Conservation (phyloP, 30 jellyfish, hydroid and myxozoan genomes). For the Chironex yamaguchii region DNA sequence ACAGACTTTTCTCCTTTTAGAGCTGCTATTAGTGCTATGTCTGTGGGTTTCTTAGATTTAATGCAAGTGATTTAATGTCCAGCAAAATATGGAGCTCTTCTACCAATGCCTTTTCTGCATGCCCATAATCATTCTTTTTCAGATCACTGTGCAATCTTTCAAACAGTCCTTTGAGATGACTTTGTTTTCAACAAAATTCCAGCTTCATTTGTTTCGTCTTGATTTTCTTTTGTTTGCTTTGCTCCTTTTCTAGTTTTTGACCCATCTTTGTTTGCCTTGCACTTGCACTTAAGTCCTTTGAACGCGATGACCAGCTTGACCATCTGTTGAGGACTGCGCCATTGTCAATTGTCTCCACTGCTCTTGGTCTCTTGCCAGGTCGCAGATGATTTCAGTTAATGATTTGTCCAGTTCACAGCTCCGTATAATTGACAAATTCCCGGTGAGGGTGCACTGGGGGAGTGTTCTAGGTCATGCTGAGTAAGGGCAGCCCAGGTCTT, state of each 20-base stretch:
- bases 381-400: no score
- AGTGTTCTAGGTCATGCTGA: no score
- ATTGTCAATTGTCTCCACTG: no score
- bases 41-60: neutral
- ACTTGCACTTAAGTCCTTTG: no score
- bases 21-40: neutral
- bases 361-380: no score
- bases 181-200: neutral
- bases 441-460: no score
- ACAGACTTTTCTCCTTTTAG: neutral
- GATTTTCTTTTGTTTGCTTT: neutral
- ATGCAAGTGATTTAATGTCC: constrained; percentile 7
- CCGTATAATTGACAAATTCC: no score
- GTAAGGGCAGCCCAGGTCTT: no score
- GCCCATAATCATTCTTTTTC: neutral
- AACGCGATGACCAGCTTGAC: no score
- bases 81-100: neutral
- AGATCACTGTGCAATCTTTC: neutral
- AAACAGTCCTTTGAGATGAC: neutral
- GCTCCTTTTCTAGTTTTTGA: neutral
- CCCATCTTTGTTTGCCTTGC: neutral
- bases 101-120: neutral
- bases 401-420: no score
- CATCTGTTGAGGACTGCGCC: no score
- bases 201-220: neutral